Evolutionary conservation across 2,888 invertebrate genomes (phyloP).

Genomic region (Sminthurides aquaticus): DNA sequence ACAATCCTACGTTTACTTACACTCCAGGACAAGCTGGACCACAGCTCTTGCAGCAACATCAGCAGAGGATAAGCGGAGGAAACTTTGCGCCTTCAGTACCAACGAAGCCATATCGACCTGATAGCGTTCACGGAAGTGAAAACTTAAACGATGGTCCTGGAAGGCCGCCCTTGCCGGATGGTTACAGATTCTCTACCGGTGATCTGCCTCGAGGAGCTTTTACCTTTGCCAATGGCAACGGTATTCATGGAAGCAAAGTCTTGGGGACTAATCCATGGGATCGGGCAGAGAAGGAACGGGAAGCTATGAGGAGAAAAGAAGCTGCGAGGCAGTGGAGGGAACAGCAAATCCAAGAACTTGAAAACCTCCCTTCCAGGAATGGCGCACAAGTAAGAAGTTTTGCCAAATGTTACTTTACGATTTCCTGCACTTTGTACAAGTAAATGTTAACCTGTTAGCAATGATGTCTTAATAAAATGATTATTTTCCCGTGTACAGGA

Average conservation of each 20-base stretch:
- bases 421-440: background rate
- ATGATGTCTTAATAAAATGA: background rate
- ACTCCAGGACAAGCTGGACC: slow-evolving; percentile 11
- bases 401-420: too few species aligned
- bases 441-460: background rate
- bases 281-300: slow-evolving; percentile 78
- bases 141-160: slow-evolving; percentile 45
- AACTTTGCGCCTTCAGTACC: slow-evolving; percentile 37
- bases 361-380: slow-evolving; percentile 60
- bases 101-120: slow-evolving; percentile 42
- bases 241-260: slow-evolving; percentile 42
- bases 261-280: slow-evolving; percentile 75
- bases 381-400: slow-evolving; percentile 56
- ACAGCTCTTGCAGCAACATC: slow-evolving; percentile 13
- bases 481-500: slow-evolving; percentile 49
- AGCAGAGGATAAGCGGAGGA: slow-evolving; percentile 23
- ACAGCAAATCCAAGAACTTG: slow-evolving; percentile 74
- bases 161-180: slow-evolving; percentile 48
- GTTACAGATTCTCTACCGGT: slow-evolving; percentile 55
- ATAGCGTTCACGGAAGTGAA: slow-evolving; percentile 18
- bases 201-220: slow-evolving; percentile 56
- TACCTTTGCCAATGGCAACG: slow-evolving; percentile 32
- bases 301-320: slow-evolving; percentile 57
- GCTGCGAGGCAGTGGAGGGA: slow-evolving; percentile 74
- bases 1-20: slow-evolving; percentile 41